Evolutionary conservation across 2,888 invertebrate genomes (phyloP), one percentile per base, ranked within the genome.

Genomic region (Meliscaeva auricollis): DNA sequence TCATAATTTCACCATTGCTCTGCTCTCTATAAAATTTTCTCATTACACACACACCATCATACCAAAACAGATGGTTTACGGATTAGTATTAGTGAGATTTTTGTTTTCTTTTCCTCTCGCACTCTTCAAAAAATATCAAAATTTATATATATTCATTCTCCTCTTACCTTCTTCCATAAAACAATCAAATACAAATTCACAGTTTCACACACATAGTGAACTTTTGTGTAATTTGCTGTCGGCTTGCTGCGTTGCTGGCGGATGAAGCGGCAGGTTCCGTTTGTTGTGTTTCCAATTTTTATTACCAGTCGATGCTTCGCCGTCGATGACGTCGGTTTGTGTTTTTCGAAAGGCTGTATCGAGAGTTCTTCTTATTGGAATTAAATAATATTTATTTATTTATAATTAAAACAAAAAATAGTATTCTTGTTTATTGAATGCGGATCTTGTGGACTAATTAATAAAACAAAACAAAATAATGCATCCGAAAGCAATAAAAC

Each of bases 291-390:
- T 88, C 79, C 58, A 68, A 88, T 41, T 84, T 87, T 88, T 87
- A 83, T 78, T 87, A 87, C 75, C 89, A 89, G 88, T 89, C 88
- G 88, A 88, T 88, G 87, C 87, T 87, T 84, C 88, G 88, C 87
- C 88, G 88, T 88, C 88, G 88, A 89, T 88, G 89, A 88, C 88
- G 88, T 89, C 88, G 88, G 89, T 89, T 87, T 84, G 84, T 87
- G 26, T 26, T 87, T 48, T 82, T 72, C 48, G 32, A 68, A 46
- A 62, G 56, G 73, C 15, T 54, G 69, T 77, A 69, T 66, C 75
- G 72, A 78, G 74, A 3, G 8, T 58, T 58, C 58, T 87, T 87
- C 78, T 79, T 35, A 75, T 68, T 79, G 76, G 68, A 77, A 66
- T 77, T 52, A 44, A 44, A 13, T 72, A 56, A 62, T 82, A 69